Base-by-base conservation (phyloP, 2,797 vertebrate genomes). In the Myiotriccus ornatus region DNA sequence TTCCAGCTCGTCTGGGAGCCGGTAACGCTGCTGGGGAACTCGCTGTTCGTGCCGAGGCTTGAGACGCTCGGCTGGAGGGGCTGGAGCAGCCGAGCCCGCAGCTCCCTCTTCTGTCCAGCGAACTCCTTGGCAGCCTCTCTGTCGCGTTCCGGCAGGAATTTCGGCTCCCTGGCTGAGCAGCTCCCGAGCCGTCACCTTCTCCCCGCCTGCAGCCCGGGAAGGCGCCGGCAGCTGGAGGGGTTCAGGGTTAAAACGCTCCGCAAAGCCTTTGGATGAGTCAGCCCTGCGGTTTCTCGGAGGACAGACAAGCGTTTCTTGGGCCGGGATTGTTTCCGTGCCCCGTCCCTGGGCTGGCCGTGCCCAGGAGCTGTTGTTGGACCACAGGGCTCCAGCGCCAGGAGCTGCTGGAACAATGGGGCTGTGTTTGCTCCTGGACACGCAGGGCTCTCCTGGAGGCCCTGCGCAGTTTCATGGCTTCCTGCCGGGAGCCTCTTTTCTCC, bases 51-150 rank as follows among this genome's bases (percentile, higher is more conserved):
- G 75, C 63, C 6, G 28, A 83, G 84, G 81, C 53, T 76, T 10
- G 3, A 44, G 57, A 28, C 91, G 71, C 86, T 71, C 24, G 8
- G 89, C 84, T 55, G 77, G 35, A 74, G 89, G 86, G 83, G 44
- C 20, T 70, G 68, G 32, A 71, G 70, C 81, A 69, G 53, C 81
- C 32, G 41, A 34, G 88, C 23, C 81, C 92, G 67, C 55, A 94
- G 93, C 96, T 93, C 98, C 97, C 97, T 73, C 97, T 98, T 43
- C 96, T 87, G 97, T 82, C 76, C 55, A 50, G 25, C 13, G 24
- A 44, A 6, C 73, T 56, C 80, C 56, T 8, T 34, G 6, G 21
- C n/a, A 34, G 21, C 34, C 25, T 11, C 0, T 23, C 6, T 2
- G 52, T 1, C 14, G 32, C 2, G 12, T 6, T 16, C 35, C 2